Percentiles rank a stretch among this genome's conserved stretches.
Evolutionary conservation across 2,888 invertebrate genomes (phyloP).

Genomic region (Sminthurinus aureus): DNA sequence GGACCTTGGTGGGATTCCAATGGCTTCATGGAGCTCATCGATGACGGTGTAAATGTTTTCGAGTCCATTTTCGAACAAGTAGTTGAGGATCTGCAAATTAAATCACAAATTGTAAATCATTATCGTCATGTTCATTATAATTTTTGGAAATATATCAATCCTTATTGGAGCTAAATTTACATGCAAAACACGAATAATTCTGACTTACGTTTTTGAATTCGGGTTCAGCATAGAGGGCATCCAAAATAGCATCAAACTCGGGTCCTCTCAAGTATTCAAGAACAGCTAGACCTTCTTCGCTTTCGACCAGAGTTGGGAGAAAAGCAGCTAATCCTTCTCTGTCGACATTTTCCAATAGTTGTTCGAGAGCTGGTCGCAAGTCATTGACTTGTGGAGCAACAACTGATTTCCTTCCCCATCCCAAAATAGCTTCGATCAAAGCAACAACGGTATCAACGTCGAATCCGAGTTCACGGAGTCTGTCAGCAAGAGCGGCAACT

Average conservation of each 20-base stretch:
- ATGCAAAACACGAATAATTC: too few relatives aligned
- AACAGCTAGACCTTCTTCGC: background rate
- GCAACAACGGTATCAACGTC: background rate
- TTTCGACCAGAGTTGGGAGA: background rate
- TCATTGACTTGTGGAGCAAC: background rate
- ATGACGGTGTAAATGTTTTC: background rate
- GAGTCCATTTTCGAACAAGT: conserved; percentile 8
- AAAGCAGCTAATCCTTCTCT: background rate
- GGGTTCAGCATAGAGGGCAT: background rate
- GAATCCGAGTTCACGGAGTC: background rate
- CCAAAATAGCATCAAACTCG: background rate
- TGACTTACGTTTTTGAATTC: conserved; percentile 1
- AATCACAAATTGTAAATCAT: too few relatives aligned
- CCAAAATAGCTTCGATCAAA: background rate
- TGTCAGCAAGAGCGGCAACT: background rate
- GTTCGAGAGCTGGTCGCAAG: background rate
- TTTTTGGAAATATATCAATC: too few relatives aligned
- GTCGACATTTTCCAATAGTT: background rate
- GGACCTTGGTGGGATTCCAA: conserved; percentile 15
- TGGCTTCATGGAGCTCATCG: background rate
- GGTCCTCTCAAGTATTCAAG: conserved; percentile 4
- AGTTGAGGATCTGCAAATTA: background rate
- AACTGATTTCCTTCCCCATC: background rate
- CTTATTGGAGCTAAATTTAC: too few relatives aligned
- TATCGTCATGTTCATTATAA: too few relatives aligned